Evolutionary conservation across 2,888 invertebrate species (phyloP), one percentile per base, ranked within the genome.

Genomic region (Protodeltote pygarga): DNA sequence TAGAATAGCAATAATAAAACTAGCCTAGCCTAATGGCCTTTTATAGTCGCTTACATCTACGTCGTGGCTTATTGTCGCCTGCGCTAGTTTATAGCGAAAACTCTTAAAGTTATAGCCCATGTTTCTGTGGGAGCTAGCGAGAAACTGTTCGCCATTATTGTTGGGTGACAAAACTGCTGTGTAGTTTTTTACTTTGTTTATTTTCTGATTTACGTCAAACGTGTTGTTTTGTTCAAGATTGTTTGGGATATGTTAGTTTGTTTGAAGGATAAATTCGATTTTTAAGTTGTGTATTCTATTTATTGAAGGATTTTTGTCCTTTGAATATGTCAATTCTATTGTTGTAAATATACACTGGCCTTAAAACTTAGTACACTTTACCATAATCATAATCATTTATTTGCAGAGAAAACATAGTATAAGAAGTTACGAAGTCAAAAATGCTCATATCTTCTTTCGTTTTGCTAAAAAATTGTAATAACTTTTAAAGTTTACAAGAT

Each of bases 71-170:
- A 73, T 73, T 75, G 73, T 74, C 77, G 75, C 72, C 73, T 73
- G 42, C 48, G 13, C 24, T 54, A 65, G 57, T 77, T 78, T 74
- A 77, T 75, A 71, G 72, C 60, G 46, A 68, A 34, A 76, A 75
- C 72, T 73, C 69, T 77, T 79, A 71, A 77, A 80, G 73, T 77
- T 78, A 80, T 74, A 64, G 71, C 39, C 50, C 54, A 52, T 62
- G 66, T 69, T 54, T 70, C 54, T 59, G 58, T 63, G 49, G 39
- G 44, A 38, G 50, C 42, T 51, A 38, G 48, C 51, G 53, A 58
- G 67, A 68, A 77, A 75, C 73, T 75, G 71, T 69, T 75, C 40
- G 45, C 45, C 53, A 63, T 69, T 71, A 67, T 52, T 28, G 25
- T 16, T 48, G 51, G 54, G 40, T 17, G 46, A 24, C 44, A 39